Percentiles rank a stretch among this genome's conserved stretches.
phyloP scores from a whole-genome alignment of 30 jellyfish, hydroid and myxozoan genomes.

The Hydra vulgaris region DNA sequence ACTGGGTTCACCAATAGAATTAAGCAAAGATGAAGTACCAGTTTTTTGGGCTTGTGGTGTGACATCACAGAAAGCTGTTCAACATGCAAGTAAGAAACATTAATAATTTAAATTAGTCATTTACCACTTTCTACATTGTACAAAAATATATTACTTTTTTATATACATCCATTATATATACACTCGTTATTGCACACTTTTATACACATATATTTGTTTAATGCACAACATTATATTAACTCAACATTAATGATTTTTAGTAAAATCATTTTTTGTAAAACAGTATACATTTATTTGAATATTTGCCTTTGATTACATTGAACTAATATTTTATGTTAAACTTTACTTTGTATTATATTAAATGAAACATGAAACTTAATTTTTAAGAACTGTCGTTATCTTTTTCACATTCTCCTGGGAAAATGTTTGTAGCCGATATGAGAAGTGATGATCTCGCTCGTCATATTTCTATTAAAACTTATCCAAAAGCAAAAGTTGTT shows the following conservation, averaged over 20 bases:
- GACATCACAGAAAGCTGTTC: constrained; percentile 60
- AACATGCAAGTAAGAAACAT: constrained; percentile 48
- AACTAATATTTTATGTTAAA: background rate
- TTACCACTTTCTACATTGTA: constrained; percentile 1
- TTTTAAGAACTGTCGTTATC: constrained; percentile 56
- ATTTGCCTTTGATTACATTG: too few relatives aligned
- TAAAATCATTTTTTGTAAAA: too few relatives aligned
- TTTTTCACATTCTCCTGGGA: constrained; percentile 70
- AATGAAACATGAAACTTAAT: background rate
- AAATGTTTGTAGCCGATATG: constrained; percentile 65
- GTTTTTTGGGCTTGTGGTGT: constrained; percentile 97
- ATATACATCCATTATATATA: too few relatives aligned
- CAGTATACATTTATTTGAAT: too few relatives aligned
- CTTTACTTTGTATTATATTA: background rate
- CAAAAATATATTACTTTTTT: background rate
- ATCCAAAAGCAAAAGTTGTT: constrained; percentile 57
- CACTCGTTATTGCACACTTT: too few relatives aligned
- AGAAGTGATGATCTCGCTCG: constrained; percentile 23
- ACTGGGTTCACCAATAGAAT: constrained; percentile 32
- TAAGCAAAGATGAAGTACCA: constrained; percentile 69
- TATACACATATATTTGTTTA: too few relatives aligned
- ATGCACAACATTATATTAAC: too few relatives aligned
- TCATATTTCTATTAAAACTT: constrained; percentile 25
- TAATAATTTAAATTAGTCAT: background rate
- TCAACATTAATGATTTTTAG: too few relatives aligned